Base-by-base conservation (phyloP, 1,140 invertebrate species). In the Nasonia giraulti region DNA sequence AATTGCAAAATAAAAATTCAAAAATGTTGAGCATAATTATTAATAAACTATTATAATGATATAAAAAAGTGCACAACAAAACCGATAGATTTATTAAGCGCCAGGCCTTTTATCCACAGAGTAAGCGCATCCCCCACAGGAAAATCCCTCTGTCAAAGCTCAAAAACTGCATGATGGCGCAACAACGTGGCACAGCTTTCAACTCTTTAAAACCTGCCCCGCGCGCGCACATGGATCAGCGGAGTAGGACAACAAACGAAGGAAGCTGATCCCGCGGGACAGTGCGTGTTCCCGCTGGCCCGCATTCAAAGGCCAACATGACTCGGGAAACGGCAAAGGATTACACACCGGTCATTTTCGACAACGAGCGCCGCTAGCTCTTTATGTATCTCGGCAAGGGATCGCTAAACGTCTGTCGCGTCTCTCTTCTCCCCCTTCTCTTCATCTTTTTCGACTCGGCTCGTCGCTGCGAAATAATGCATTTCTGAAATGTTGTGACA, bases 311-410 rank as follows among this genome's bases (percentile, higher is more conserved):
- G n/a, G 86, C 82, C 76, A 80, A 87, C 87, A 90, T 91, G 90
- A 91, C 88, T 89, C 68, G 85, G 50, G 66, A 87, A 90, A 89
- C 73, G 89, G 85, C 85, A 90, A 90, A 90, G 88, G 89, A 90
- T 91, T 89, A 89, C 55, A 62, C 31, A 37, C 73, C 73, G 68
- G 23, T 83, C 86, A 74, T 62, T 85, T 86, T 85, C 47, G 4
- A 37, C 33, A 37, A 37, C 33, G 33, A 37, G 33, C 33, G 33
- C 33, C 1, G n/a, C 17, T 4, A 37, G 33, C 74, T 73, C 31
- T 47, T 75, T 68, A 71, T 85, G 47, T 50, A 83, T 71, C 55
- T 55, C 33, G 79, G 23, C 86, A 33, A 85, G 83, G 85, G 82
- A 90, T 89, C 87, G 81, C 84, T 87, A 87, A 88, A 87, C 31